Percentiles rank a stretch among this genome's conserved stretches.
These are phyloP conservation scores for Lacerta agilis DNA, from an alignment of 2,797 vertebrate species.

Conservation along the genomic window DNA sequence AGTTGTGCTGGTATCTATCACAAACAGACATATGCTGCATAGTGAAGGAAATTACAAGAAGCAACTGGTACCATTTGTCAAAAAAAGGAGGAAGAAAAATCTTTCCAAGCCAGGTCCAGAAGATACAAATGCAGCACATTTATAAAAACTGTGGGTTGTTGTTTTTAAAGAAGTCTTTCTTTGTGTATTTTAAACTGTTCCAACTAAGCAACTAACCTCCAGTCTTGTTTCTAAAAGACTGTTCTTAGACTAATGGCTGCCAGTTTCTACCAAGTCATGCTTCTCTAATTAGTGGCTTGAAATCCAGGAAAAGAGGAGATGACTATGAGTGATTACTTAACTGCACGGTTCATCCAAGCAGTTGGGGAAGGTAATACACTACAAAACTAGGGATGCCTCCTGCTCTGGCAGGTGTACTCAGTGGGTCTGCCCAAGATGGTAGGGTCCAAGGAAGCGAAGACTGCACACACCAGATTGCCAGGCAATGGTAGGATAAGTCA, in stretches of 20 bases:
- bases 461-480: too few relatives aligned
- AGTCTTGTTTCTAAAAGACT: constrained; percentile 28
- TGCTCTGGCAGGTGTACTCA: too few relatives aligned
- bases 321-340: constrained; percentile 53
- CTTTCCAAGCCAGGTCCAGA: constrained; percentile 40
- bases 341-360: neutral
- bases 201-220: constrained; percentile 30
- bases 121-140: constrained; percentile 35
- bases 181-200: constrained; percentile 34
- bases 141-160: constrained; percentile 10
- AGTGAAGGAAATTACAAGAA: constrained; percentile 59
- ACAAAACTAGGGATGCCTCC: neutral
- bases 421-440: too few relatives aligned
- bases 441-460: too few relatives aligned
- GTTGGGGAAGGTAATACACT: neutral
- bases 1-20: constrained; percentile 67
- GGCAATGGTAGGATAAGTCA: too few relatives aligned
- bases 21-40: constrained; percentile 55
- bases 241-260: constrained; percentile 37
- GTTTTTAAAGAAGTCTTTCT: neutral
- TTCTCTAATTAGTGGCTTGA: constrained; percentile 51
- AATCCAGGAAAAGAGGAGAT: constrained; percentile 16
- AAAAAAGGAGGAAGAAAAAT: constrained; percentile 33
- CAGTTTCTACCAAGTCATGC: constrained; percentile 49
- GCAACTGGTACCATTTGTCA: constrained; percentile 62